Percentiles rank a stretch among this genome's conserved stretches.
Conservation (phyloP, 35 echinoderm and acorn worm genomes). For the Ptychodera flava region DNA sequence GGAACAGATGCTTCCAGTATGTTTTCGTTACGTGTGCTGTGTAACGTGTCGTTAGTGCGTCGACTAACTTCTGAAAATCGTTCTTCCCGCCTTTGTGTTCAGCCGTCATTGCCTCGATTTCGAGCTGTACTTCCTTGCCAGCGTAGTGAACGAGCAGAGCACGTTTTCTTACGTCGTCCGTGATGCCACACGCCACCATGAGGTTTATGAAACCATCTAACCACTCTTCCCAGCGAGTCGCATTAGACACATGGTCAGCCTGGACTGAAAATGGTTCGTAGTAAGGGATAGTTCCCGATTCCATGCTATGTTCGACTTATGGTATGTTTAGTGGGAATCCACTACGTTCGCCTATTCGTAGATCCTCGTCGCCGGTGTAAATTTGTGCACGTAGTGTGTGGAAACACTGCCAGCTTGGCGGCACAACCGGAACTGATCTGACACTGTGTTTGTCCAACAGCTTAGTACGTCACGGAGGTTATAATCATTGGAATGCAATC, state of each 20-base stretch:
- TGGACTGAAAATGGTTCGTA: slow-evolving; percentile 45
- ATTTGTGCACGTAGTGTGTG: no score
- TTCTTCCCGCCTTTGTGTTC: slow-evolving; percentile 22
- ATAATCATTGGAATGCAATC: no score
- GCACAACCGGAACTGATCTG: no score
- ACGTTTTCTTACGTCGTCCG: slow-evolving; percentile 15
- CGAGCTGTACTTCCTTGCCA: slow-evolving; percentile 28
- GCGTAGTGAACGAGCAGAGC: slow-evolving; percentile 46
- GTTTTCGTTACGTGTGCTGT: slow-evolving; percentile 26
- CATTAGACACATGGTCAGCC: slow-evolving; percentile 16
- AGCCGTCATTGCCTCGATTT: slow-evolving; percentile 40
- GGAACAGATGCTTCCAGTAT: slow-evolving; percentile 55
- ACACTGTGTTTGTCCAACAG: no score
- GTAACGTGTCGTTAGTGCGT: slow-evolving; percentile 22
- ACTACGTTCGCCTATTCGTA: no score
- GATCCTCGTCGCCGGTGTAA: no score
- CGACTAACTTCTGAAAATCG: slow-evolving; percentile 24
- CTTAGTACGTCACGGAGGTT: no score
- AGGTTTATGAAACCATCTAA: slow-evolving; percentile 27
- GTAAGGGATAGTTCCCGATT: no score
- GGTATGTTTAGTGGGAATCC: no score
- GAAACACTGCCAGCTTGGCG: no score
- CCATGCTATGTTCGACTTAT: no score
- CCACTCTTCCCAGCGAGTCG: slow-evolving; percentile 32
- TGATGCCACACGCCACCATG: slow-evolving; percentile 62